These are phyloP conservation scores for Lasaia peninsularis DNA, from an alignment of 1,140 invertebrate species.

Conservation along the genomic window DNA sequence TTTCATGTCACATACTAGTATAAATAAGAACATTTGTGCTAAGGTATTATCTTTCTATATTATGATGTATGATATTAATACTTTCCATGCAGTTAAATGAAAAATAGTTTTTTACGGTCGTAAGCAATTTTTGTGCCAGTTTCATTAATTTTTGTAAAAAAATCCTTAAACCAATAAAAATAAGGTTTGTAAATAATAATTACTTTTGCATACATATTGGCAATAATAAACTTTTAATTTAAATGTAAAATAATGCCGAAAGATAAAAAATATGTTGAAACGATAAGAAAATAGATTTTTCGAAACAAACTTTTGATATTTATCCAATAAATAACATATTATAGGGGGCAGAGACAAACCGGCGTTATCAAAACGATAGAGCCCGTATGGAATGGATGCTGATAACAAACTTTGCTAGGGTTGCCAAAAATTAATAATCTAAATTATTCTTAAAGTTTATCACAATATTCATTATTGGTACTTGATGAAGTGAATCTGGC, in stretches of 20 bases:
- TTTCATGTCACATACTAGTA: too few relatives aligned
- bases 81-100: too few relatives aligned
- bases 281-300: conserved; percentile 7
- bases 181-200: not conserved
- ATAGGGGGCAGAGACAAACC: conserved; percentile 25
- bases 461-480: too few relatives aligned
- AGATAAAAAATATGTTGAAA: conserved; percentile 5
- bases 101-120: too few relatives aligned
- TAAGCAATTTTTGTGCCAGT: too few relatives aligned
- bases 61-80: too few relatives aligned
- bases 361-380: conserved; percentile 36
- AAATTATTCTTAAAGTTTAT: too few relatives aligned
- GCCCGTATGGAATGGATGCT: conserved; percentile 33
- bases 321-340: conserved; percentile 11
- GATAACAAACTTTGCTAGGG: conserved; percentile 30
- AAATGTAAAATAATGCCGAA: not conserved
- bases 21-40: too few relatives aligned
- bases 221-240: not conserved
- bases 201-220: not conserved
- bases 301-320: conserved; percentile 5
- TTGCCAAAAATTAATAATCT: not conserved
- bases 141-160: too few relatives aligned
- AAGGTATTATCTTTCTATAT: too few relatives aligned
- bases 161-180: too few relatives aligned
- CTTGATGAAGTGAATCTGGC: too few relatives aligned